Base-by-base conservation (phyloP, 2,888 invertebrate species). In the Stramonita haemastoma region DNA sequence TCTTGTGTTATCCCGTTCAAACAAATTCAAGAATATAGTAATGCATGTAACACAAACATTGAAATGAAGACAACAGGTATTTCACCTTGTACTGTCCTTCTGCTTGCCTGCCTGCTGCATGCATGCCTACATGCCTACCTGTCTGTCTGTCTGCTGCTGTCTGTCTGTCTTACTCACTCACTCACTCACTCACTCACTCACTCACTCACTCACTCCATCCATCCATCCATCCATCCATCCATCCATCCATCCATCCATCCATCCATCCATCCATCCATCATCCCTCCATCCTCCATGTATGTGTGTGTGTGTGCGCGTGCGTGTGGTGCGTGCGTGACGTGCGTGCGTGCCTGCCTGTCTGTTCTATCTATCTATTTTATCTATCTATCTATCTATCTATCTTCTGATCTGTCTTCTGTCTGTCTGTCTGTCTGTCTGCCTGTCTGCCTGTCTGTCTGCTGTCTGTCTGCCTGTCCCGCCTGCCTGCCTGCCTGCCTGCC, bases 341-440 rank as follows among this genome's bases (percentile, higher is more conserved):
- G n/a, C n/a, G n/a, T n/a, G n/a, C n/a, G n/a, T 32, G 81, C 19
- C 34, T 81, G 81, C 19, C 19, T 81, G 81, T 34, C 34, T 81
- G 36, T 81, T 4, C 34, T n/a, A 34, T 34, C 34, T 34, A 19
- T 81, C 32, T 34, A n/a, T n/a, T n/a, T n/a, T n/a, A n/a, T 6
- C 15, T 5, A 5, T 77, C 13, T n/a, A 29, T 77, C n/a, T n/a
- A 29, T 77, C n/a, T n/a, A 29, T 77, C n/a, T 77, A 29, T 77
- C n/a, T n/a, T n/a, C n/a, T n/a, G n/a, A 34, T 34, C 34, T 34
- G 36, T 81, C 32, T 34, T 6, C 15, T 5, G 26, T 77, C 13
- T n/a, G 77, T 77, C n/a, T n/a, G 77, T 77, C n/a, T n/a, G 77
- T 77, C n/a, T 77, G 77, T 77, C n/a, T n/a, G 77, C 29, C n/a